Percentiles rank a stretch among this genome's conserved stretches.
Evolutionary conservation across 2,888 invertebrate genomes (phyloP).

Genomic region (Tanytarsus gracilentus): DNA sequence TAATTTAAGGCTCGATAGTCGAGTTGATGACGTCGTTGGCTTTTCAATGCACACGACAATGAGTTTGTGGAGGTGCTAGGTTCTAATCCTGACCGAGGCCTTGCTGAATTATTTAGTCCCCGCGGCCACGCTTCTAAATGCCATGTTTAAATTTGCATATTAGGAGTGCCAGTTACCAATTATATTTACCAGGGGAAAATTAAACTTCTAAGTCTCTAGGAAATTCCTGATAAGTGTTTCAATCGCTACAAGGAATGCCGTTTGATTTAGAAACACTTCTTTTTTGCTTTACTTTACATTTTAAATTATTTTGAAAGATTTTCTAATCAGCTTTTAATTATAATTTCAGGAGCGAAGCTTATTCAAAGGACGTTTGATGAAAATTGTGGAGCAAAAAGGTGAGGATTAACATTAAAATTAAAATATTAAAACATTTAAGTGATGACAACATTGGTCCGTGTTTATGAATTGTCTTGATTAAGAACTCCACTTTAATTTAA

Average conservation of each 20-base stretch:
- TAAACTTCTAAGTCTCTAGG: conserved; percentile 20
- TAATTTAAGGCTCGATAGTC: no score
- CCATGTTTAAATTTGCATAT: conserved; percentile 20
- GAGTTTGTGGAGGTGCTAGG: background rate
- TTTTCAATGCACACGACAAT: background rate
- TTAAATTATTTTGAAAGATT: background rate
- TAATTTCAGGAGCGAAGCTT: background rate
- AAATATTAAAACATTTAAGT: background rate
- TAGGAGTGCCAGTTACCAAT: conserved; percentile 21
- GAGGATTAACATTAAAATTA: no score
- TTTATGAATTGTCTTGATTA: conserved; percentile 37
- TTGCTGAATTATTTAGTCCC: conserved; percentile 1
- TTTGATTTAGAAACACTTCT: conserved; percentile 20
- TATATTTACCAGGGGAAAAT: conserved; percentile 25
- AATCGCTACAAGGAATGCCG: conserved; percentile 19
- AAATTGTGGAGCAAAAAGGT: no score
- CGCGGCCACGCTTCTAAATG: conserved; percentile 23
- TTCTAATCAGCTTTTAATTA: background rate
- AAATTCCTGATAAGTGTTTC: conserved; percentile 17
- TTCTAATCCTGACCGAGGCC: background rate
- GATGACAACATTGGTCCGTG: conserved; percentile 36
- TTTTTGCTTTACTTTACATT: background rate
- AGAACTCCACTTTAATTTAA: conserved; percentile 33
- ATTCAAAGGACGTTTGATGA: no score
- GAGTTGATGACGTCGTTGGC: no score